Percentiles rank a stretch among this genome's conserved stretches.
These are phyloP conservation scores for Macrobrachium rosenbergii DNA, from an alignment of 1,140 invertebrate species.

Conservation along the genomic window DNA sequence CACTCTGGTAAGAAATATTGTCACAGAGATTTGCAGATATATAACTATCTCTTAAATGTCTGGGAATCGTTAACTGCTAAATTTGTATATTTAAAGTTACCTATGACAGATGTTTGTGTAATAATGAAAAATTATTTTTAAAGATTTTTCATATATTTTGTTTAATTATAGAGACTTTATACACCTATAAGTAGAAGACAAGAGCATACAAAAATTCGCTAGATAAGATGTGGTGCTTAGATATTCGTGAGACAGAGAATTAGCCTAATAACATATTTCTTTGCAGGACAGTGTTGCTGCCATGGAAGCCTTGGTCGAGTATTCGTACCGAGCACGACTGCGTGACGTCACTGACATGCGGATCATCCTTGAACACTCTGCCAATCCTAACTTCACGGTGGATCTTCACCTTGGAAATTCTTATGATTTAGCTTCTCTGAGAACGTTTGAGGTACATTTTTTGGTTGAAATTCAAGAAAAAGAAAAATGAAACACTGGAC, in stretches of 20 bases:
- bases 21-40: neutral
- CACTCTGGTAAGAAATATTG: constrained; percentile 72
- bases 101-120: no score
- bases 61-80: no score
- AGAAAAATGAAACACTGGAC: neutral
- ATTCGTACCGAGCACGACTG: constrained; percentile 74
- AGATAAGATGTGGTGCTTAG: no score
- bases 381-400: constrained; percentile 62
- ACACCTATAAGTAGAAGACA: neutral
- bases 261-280: no score
- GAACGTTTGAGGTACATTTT: constrained; percentile 58
- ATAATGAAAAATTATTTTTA: no score
- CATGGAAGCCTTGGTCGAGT: constrained; percentile 76
- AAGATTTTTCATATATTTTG: no score
- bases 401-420: constrained; percentile 54
- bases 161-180: neutral
- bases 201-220: neutral
- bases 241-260: no score
- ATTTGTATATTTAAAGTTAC: no score
- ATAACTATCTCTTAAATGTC: no score
- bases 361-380: constrained; percentile 68
- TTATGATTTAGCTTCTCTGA: constrained; percentile 45
- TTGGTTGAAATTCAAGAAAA: no score
- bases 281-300: constrained; percentile 74
- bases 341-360: constrained; percentile 75